Percentiles rank a stretch among this genome's conserved stretches.
phyloP scores from a whole-genome alignment of 2,113 vertebrate genomes.

The Prionailurus viverrinus region DNA sequence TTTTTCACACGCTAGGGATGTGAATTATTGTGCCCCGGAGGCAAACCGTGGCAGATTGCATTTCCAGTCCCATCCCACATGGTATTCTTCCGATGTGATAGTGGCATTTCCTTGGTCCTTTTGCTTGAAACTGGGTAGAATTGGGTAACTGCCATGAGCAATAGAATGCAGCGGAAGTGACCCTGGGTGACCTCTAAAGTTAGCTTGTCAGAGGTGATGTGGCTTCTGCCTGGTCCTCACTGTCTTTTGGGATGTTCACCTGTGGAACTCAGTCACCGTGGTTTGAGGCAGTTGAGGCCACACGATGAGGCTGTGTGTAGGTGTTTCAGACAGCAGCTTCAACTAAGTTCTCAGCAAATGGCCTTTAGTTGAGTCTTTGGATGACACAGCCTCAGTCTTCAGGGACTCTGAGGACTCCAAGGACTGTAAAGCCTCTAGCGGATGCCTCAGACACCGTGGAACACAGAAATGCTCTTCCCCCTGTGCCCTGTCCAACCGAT shows the following conservation, averaged over 20 bases:
- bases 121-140: slow-evolving; percentile 16
- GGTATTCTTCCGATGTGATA: slow-evolving; percentile 60
- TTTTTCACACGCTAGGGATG: slow-evolving; percentile 38
- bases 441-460: not conserved
- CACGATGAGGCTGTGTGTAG: not conserved
- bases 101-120: slow-evolving; percentile 57
- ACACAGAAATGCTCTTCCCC: too few species aligned
- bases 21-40: slow-evolving; percentile 56
- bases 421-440: not conserved
- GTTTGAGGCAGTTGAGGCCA: not conserved
- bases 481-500: not conserved
- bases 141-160: not conserved
- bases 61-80: slow-evolving; percentile 63
- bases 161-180: not conserved
- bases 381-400: not conserved
- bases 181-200: not conserved
- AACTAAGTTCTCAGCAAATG: not conserved
- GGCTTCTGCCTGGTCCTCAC: not conserved
- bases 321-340: not conserved
- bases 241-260: not conserved
- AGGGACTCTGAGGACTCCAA: not conserved
- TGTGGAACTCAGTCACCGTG: not conserved
- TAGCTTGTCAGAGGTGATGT: not conserved
- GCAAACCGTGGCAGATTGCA: slow-evolving; percentile 57
- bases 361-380: not conserved